Base-by-base conservation (phyloP, 2,888 invertebrate genomes). In the Callyntrura sp. region DNA sequence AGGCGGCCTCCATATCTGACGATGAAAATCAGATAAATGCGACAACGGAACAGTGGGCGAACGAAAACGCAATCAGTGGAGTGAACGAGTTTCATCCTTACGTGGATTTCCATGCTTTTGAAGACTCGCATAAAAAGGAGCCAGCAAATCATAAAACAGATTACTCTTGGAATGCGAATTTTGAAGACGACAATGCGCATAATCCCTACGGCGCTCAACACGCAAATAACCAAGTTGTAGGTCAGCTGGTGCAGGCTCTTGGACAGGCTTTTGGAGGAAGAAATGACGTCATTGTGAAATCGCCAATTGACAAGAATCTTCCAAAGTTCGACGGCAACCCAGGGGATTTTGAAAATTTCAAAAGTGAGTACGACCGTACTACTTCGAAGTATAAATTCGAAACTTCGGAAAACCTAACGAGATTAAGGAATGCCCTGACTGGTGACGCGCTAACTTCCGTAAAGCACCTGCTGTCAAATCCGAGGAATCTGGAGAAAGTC, bases 361-460 rank as follows among this genome's bases (percentile, higher is more conserved):
- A 43, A n/a, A 2, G 14, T 12, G 68, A 70, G n/a, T 70, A 14
- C 20, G 35, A 35, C 1, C 35, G 68, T 0, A 70, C 68, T n/a
- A 70, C 68, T 0, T 0, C 4, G 6, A 70, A 70, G 20, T 70
- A 43, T n/a, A 4, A 14, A 9, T 43, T 70, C 14, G 68, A 35
- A 0, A n/a, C 28, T 14, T 70, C 68, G 0, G 68, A 70, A 12
- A 70, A 70, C n/a, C 14, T 70, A 35, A 35, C 14, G 1, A 9
- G 68, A 35, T 35, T 70, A 12, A 5, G 68, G 5, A 35, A 35
- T 1, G 68, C 68, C 0, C 14, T 70, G 1, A n/a, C 14, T 0
- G 68, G 68, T 12, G 35, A 70, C 11, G 68, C 68, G 35, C 28
- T 35, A 35, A 43, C 68, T 14, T 35, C 68, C 0, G 68, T 70